Base-by-base conservation (phyloP, 2,888 invertebrate species). In the Melieria crassipennis region DNA sequence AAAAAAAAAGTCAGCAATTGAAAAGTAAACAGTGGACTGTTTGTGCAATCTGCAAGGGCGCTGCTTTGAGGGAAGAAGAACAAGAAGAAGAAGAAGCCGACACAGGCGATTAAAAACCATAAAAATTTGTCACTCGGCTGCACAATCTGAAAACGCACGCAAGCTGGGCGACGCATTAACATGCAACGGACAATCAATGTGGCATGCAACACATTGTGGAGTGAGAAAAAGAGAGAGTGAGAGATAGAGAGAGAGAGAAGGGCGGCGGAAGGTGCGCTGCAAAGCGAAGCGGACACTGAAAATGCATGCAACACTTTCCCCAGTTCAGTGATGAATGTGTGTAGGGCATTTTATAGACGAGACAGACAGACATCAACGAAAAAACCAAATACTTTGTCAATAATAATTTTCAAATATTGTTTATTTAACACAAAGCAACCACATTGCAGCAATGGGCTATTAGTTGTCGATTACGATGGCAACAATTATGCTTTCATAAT, bases 41-140 rank as follows among this genome's bases (percentile, higher is more conserved):
- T 16, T 16, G 16, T 16, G 16, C 16, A 16, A 16, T 16, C 16
- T 16, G 16, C 16, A 16, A 16, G 16, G 16, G 16, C 16, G 16
- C 16, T 16, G 16, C 1, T 16, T 16, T 16, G 16, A 16, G 16
- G 16, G 16, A 16, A 16, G 16, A 16, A 16, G 16, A 16, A 16
- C 16, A 16, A 16, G 16, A 16, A 16, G 16, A 16, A 16, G 16
- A 16, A 16, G 16, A n/a, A n/a, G n/a, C 16, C 16, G 16, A 16
- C 16, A 16, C 16, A 16, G 16, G 16, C 16, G 16, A 10, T 10
- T 50, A 50, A 50, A 11, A 11, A 13, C 52, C 13, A 52, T 52
- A 52, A 52, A 52, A 52, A 52, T 52, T 52, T 52, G 52, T 52
- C 52, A 52, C 52, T 52, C 13, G 52, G 13, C n/a, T 52, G 52